Percentiles rank a stretch among this genome's conserved stretches.
Conservation (phyloP, 1,140 invertebrate genomes). For the fruit fly (Drosophila melanogaster) region Release_6_plus_ISO1_MT NT_037436.4:6075501-6076000, state of each 20-base stretch:
- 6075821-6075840: slow-evolving; percentile 98
- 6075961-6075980: background rate
- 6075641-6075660: slow-evolving; percentile 81
- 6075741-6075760: slow-evolving; percentile 85
- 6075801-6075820: slow-evolving; percentile 99
- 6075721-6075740: slow-evolving; percentile 17
- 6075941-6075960: slow-evolving; percentile 99
- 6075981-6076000: slow-evolving; percentile 13
- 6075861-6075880: slow-evolving; percentile 96
- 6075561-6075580: slow-evolving; percentile 31
- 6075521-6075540: slow-evolving; percentile 15
- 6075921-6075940: slow-evolving; percentile 99
- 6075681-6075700: slow-evolving; percentile 87
- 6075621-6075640: slow-evolving; percentile 25
- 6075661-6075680: slow-evolving; percentile 90
- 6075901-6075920: slow-evolving; percentile 98
- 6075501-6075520: background rate
- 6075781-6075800: slow-evolving; percentile 99
- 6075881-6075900: slow-evolving; percentile 98
- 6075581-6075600: slow-evolving; percentile 12
- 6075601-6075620: slow-evolving; percentile 11
- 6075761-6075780: slow-evolving; percentile 99
- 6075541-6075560: slow-evolving; percentile 2
- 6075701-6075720: background rate
- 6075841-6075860: slow-evolving; percentile 99